These are phyloP conservation scores for Caenorhabditis imperialis DNA, from an alignment of 2,888 invertebrate genomes.

Conservation along the genomic window DNA sequence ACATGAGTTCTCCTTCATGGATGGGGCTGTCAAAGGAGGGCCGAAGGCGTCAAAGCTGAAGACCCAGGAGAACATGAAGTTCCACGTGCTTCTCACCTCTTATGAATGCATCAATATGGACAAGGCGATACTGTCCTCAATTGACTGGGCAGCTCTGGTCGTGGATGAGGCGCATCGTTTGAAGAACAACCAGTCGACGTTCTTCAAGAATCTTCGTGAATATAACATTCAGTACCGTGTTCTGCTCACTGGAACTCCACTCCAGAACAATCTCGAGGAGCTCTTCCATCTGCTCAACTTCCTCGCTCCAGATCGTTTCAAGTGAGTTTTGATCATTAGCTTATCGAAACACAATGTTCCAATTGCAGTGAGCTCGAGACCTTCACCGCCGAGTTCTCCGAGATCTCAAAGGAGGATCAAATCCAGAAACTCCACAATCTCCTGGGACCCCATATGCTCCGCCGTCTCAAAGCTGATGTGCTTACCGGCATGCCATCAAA, in stretches of 20 bases:
- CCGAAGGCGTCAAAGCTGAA: conserved; percentile 83
- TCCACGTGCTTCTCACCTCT: conserved; percentile 96
- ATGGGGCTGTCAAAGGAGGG: conserved; percentile 87
- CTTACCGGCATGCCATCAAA: conserved; percentile 97
- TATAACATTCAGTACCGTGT: conserved; percentile 95
- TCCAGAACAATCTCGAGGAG: conserved; percentile 99
- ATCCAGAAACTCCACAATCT: conserved; percentile 98
- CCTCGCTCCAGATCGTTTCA: conserved; percentile 94
- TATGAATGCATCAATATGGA: conserved; percentile 98
- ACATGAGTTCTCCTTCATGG: conserved; percentile 95
- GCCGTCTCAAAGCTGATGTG: conserved; percentile 98
- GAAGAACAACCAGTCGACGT: conserved; percentile 93
- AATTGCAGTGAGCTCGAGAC: conserved; percentile 85
- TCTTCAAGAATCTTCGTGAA: conserved; percentile 83
- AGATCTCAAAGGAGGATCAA: conserved; percentile 98
- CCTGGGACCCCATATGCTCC: conserved; percentile 97
- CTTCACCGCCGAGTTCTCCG: conserved; percentile 98
- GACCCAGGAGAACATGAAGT: conserved; percentile 83
- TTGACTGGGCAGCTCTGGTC: conserved; percentile 98
- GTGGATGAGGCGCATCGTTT: conserved; percentile 99
- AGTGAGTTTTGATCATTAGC: conserved; percentile 79
- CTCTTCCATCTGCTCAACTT: conserved; percentile 98
- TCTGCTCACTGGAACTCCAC: conserved; percentile 95
- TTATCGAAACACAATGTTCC: neutral
- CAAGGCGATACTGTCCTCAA: conserved; percentile 93